Conservation (phyloP, 2,113 vertebrate species). For the Vulpes lagopus region DNA sequence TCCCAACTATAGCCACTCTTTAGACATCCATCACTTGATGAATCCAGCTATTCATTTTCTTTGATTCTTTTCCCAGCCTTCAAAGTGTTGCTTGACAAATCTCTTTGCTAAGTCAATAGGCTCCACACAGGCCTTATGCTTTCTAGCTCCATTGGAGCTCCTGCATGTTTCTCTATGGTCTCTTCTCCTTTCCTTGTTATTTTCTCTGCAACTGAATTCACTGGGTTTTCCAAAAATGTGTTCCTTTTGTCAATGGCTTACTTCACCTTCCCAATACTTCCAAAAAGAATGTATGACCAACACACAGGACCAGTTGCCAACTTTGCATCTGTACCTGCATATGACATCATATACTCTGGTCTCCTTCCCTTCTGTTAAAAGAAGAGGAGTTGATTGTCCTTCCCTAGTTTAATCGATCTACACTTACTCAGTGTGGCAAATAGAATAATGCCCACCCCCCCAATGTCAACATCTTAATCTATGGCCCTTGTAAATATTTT, state of each 20-base stretch:
- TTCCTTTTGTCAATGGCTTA: background rate
- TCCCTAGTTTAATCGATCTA: background rate
- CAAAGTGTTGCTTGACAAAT: background rate
- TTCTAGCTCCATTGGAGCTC: background rate
- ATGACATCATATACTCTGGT: background rate
- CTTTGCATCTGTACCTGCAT: background rate
- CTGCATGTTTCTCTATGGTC: background rate
- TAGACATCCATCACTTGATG: background rate
- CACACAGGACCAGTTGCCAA: background rate
- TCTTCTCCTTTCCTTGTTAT: background rate
- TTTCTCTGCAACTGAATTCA: background rate
- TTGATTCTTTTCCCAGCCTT: background rate
- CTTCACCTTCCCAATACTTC: background rate
- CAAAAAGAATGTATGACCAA: background rate
- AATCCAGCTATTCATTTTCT: background rate
- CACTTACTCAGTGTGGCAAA: background rate
- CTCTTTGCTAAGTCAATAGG: background rate
- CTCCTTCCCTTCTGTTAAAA: background rate
- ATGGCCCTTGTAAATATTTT: background rate
- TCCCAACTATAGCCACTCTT: background rate
- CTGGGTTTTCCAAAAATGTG: background rate
- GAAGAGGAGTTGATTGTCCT: background rate
- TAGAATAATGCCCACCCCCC: rapidly evolving
- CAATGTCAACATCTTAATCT: background rate
- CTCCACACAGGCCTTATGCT: background rate